phyloP scores from a whole-genome alignment of 2,888 invertebrate species.

The Willowsia nigromaculata region DNA sequence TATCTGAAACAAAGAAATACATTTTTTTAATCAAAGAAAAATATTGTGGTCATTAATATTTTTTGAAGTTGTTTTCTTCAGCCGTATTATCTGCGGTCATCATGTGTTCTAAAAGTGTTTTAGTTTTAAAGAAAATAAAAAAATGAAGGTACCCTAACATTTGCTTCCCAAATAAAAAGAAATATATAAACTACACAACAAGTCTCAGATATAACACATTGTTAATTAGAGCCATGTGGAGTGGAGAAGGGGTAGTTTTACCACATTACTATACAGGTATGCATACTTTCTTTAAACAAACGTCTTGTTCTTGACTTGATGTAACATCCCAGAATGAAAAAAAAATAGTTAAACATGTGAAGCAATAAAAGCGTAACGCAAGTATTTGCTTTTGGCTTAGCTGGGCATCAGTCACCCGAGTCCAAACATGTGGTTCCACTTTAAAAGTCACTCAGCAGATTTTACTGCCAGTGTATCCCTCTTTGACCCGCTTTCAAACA shows the following conservation, averaged over 20 bases:
- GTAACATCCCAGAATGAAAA: constrained; percentile 10
- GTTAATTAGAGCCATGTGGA: not conserved
- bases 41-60: not conserved
- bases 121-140: not conserved
- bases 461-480: constrained; percentile 58
- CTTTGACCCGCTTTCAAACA: constrained; percentile 57
- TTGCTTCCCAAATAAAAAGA: not conserved
- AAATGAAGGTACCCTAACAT: constrained; percentile 28
- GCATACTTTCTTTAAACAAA: not conserved
- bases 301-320: not conserved
- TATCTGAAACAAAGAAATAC: constrained; percentile 24
- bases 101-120: not conserved
- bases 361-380: constrained; percentile 65
- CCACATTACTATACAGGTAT: not conserved
- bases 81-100: not conserved
- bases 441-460: constrained; percentile 72
- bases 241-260: not conserved
- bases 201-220: not conserved
- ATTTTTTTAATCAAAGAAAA: constrained; percentile 32
- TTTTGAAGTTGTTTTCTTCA: not conserved
- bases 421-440: constrained; percentile 73
- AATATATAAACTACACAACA: not conserved
- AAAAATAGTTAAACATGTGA: not conserved
- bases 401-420: constrained; percentile 73
- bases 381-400: constrained; percentile 69